Evolutionary conservation across 2,113 vertebrate species (phyloP).

Genomic region (Naja naja): DNA sequence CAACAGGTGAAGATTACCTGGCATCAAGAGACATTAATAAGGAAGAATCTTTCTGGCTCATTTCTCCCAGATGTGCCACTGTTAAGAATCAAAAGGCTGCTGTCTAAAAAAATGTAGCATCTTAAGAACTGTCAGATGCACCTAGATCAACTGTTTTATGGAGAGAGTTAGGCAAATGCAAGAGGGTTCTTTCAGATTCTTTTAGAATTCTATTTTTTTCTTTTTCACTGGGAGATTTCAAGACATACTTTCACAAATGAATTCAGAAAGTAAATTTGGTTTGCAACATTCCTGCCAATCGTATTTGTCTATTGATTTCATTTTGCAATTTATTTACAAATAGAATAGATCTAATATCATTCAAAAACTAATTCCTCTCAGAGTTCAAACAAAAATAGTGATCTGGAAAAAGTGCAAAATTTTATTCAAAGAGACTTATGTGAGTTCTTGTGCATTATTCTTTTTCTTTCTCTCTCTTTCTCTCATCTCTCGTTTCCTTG

Average conservation of each 20-base stretch:
- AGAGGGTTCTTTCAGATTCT: not conserved
- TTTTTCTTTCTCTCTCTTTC: not conserved
- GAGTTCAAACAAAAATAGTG: not conserved
- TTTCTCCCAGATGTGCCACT: not conserved
- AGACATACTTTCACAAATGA: constrained; percentile 33
- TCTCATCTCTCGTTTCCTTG: too few relatives aligned
- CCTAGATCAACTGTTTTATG: not conserved
- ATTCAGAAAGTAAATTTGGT: constrained; percentile 21
- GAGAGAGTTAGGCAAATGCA: not conserved
- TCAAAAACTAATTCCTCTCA: constrained; percentile 11
- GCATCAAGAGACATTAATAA: not conserved
- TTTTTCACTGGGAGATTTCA: constrained; percentile 44
- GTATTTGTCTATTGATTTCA: not conserved
- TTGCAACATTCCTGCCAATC: constrained; percentile 31
- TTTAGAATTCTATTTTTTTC: constrained; percentile 23
- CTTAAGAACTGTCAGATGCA: not conserved
- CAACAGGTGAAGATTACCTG: not conserved
- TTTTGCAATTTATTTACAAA: constrained; percentile 27
- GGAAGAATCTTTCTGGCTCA: not conserved
- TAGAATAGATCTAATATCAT: constrained; percentile 49
- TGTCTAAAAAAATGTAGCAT: not conserved
- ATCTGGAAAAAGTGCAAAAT: constrained; percentile 37
- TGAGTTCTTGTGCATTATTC: not conserved
- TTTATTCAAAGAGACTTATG: constrained; percentile 32
- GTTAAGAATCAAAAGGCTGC: not conserved